These are phyloP conservation scores for Chloropsis cyanopogon DNA, from an alignment of 2,113 vertebrate species.

Conservation along the genomic window DNA sequence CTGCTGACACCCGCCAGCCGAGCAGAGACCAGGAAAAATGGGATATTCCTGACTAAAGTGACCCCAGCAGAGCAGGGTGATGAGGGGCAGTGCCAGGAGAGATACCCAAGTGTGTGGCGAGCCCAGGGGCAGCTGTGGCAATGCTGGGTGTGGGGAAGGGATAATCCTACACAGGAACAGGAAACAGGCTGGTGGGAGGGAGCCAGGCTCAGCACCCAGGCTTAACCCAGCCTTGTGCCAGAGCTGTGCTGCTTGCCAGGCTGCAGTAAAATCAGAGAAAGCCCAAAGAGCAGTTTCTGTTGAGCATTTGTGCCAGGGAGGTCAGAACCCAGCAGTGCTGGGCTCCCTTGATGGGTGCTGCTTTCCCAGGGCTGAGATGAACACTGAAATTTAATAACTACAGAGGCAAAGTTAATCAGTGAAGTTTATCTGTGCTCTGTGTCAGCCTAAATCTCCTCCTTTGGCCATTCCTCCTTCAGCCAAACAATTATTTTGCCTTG, in stretches of 20 bases:
- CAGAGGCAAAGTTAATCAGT: neutral
- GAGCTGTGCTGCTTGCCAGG: neutral
- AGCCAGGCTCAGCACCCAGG: neutral
- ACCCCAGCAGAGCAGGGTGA: accelerated
- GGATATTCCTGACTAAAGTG: neutral
- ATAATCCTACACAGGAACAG: neutral
- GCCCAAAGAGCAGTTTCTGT: neutral
- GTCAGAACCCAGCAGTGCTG: neutral
- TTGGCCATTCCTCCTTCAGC: neutral
- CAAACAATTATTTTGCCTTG: accelerated
- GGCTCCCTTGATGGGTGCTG: neutral
- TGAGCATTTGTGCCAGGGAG: neutral
- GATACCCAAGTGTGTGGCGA: accelerated
- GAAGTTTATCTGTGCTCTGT: neutral
- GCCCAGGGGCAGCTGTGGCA: neutral
- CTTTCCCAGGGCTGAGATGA: neutral
- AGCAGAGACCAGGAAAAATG: neutral
- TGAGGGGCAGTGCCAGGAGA: neutral
- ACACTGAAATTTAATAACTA: neutral
- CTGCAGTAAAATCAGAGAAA: neutral
- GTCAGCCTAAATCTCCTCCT: neutral
- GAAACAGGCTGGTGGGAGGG: neutral
- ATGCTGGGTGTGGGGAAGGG: neutral
- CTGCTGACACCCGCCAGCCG: neutral
- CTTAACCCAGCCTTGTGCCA: neutral